Evolutionary conservation across 37 sponge, comb jelly and placozoan genomes (phyloP).

Genomic region (Ephydatia muelleri): DNA sequence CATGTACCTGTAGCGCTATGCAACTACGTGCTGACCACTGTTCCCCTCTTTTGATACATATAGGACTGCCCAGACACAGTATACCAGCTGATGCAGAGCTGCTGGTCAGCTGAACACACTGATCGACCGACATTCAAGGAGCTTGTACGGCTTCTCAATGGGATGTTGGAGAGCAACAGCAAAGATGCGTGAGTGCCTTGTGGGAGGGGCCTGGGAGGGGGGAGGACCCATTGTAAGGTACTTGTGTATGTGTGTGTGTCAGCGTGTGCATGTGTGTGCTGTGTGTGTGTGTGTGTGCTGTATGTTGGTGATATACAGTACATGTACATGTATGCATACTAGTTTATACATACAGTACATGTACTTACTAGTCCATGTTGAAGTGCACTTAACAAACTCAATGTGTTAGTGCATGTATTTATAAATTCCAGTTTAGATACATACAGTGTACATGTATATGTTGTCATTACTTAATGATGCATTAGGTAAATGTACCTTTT

Average conservation of each 20-base stretch:
- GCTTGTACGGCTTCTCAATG: slow-evolving; percentile 22
- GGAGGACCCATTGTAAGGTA: no score
- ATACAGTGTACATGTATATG: background rate
- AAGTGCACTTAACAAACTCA: no score
- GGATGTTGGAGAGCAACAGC: slow-evolving; percentile 12
- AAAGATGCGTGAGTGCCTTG: background rate
- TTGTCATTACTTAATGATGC: background rate
- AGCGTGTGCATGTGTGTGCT: no score
- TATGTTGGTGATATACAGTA: background rate
- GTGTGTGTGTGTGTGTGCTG: no score
- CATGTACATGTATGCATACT: background rate
- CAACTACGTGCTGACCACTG: background rate
- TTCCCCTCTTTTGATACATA: background rate
- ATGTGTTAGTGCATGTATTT: no score
- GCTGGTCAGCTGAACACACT: slow-evolving; percentile 62
- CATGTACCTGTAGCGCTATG: background rate
- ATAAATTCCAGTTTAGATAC: no score
- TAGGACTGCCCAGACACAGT: slow-evolving; percentile 71
- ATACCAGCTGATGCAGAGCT: slow-evolving; percentile 63
- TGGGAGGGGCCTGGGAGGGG: background rate
- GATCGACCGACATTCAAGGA: slow-evolving; percentile 63
- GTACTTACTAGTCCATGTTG: no score
- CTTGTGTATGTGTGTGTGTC: no score
- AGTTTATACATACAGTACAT: background rate
- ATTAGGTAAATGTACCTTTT: no score